Evolutionary conservation across 2,888 invertebrate species (phyloP), one percentile per base, ranked within the genome.

Genomic region (Lacanobia oleracea): DNA sequence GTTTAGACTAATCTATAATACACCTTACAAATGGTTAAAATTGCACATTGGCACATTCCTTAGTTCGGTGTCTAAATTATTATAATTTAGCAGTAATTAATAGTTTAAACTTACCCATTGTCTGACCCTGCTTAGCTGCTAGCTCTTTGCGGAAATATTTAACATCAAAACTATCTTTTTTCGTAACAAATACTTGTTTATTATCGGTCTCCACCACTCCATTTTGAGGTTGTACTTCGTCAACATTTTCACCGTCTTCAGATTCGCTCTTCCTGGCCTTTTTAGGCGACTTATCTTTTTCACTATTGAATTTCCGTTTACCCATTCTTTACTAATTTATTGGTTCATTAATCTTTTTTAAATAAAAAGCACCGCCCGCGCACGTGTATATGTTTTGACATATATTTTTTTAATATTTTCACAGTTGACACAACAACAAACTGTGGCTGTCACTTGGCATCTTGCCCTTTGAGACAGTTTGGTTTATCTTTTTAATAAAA

Each of bases 111-210:
- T 90, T 90, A 97, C 97, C 96, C 90, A 96, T 95, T 73, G 96
- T 95, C 85, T 97, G 97, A 18, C 96, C 96, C 60, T 93, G 94
- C 67, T 94, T 95, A 8, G 94, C 93, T 0, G 93, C 88, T 67
- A 97, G 87, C 79, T 97, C 96, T 83, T 95, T 96, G 0, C 97
- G 95, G 75, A 97, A 97, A 77, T 97, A 95, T 90, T 97, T 96
- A 72, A 97, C 93, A 88, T 97, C 96, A 86, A 97, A 97, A 82
- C 86, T 90, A 27, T 85, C 86, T 71, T 92, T 80, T 76, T 86
- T 81, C 0, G 45, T 87, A n/a, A 70, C 81, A 83, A 69, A 82
- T 85, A 21, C 79, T 77, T 73, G 81, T 86, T 75, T 79, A 71
- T 77, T 60, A 18, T 77, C 72, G 67, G 7, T 54, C 37, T 72